A percentile compares a stretch with the other conserved stretches of the same genome.
Evolutionary conservation across 1,140 invertebrate species (phyloP).

Genomic region (Pantala flavescens): DNA sequence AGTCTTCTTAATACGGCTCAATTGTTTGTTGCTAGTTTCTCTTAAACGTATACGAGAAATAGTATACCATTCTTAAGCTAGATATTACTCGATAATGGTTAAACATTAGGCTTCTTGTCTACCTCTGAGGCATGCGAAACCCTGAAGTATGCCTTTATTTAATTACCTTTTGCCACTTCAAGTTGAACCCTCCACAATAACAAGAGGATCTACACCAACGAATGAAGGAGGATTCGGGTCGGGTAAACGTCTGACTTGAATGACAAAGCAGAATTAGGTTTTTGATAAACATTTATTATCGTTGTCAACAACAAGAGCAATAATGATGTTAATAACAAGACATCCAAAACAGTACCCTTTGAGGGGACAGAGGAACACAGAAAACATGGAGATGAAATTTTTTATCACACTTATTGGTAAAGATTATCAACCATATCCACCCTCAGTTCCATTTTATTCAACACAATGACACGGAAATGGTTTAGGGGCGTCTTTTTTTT

Average conservation of each 20-base stretch:
- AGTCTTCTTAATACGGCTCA: too few species aligned
- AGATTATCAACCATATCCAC: not conserved
- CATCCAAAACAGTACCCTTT: slow-evolving; percentile 2
- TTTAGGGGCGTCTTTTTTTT: not conserved
- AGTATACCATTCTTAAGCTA: too few species aligned
- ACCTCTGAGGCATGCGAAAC: too few species aligned
- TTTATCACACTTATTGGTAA: slow-evolving; percentile 9
- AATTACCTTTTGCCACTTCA: too few species aligned
- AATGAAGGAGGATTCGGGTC: too few species aligned
- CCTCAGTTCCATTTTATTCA: slow-evolving; percentile 5
- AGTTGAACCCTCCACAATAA: too few species aligned
- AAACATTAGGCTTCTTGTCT: too few species aligned
- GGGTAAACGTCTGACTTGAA: not conserved
- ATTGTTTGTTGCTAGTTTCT: too few species aligned
- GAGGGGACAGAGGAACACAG: not conserved
- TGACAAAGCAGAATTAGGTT: not conserved
- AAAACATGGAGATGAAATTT: slow-evolving; percentile 9
- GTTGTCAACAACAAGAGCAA: slow-evolving; percentile 9
- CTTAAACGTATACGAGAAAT: too few species aligned
- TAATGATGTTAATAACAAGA: slow-evolving; percentile 8
- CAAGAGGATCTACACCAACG: too few species aligned
- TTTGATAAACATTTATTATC: slow-evolving; percentile 11
- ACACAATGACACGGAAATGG: slow-evolving; percentile 8
- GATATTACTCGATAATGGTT: too few species aligned
- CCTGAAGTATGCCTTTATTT: too few species aligned